Percentiles rank a stretch among this genome's conserved stretches.
Conservation (phyloP, 2,888 invertebrate species). For the Diaprepes abbreviatus region DNA sequence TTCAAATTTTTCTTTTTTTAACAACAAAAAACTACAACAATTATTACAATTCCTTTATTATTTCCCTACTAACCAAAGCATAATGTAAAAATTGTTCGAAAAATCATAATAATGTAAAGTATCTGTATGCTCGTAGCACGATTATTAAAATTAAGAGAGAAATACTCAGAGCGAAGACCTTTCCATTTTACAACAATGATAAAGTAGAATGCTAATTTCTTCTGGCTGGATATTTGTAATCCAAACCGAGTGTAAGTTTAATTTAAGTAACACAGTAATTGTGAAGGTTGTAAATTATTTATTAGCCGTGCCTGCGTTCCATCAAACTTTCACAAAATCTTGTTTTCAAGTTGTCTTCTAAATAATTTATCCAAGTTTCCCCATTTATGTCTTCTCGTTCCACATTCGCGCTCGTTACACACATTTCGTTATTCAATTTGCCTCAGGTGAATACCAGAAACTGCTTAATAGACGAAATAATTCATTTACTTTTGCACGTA, state of each 20-base stretch:
- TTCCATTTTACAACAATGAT: neutral
- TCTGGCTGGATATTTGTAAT: neutral
- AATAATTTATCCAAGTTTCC: constrained; percentile 25
- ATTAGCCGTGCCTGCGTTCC: constrained; percentile 12
- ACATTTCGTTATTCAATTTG: constrained; percentile 23
- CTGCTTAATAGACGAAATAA: constrained; percentile 12
- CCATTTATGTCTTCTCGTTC: constrained; percentile 17
- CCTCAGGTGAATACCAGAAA: constrained; percentile 23
- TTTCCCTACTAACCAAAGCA: too few species aligned
- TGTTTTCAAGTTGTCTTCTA: constrained; percentile 20
- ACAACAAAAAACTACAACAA: too few species aligned
- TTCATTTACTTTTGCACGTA: constrained; percentile 2
- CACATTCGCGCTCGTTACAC: constrained; percentile 18
- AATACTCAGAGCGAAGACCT: neutral
- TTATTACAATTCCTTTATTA: too few species aligned
- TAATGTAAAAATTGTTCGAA: too few species aligned
- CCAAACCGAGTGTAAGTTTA: neutral
- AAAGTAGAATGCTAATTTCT: constrained; percentile 3
- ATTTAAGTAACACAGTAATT: constrained; percentile 3
- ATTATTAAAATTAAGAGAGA: too few species aligned
- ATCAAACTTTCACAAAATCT: constrained; percentile 20
- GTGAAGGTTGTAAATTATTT: constrained; percentile 6
- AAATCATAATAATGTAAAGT: too few species aligned
- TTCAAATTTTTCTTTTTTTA: too few species aligned
- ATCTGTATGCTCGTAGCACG: too few species aligned